phyloP scores from a whole-genome alignment of 2,888 invertebrate species.

The Alviniconcha strummeri region DNA sequence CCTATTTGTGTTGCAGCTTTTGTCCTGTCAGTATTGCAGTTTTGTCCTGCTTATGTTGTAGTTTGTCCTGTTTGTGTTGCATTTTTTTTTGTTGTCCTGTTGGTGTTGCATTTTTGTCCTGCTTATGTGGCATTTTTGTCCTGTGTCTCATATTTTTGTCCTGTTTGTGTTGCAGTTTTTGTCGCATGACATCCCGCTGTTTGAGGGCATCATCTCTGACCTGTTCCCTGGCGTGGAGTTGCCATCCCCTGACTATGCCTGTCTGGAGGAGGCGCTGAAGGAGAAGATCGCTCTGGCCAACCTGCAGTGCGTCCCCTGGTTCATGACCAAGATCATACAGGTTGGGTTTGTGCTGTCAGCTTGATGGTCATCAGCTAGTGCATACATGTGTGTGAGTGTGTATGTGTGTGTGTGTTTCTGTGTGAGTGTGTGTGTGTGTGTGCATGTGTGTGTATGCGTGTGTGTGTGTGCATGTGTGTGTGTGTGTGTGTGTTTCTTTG shows the following conservation, averaged over 20 bases:
- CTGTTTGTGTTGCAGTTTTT: constrained; percentile 61
- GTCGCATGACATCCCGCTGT: constrained; percentile 72
- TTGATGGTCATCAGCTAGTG: no score
- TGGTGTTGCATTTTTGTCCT: no score
- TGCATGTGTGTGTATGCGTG: not conserved
- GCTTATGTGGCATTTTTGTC: no score
- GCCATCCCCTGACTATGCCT: constrained; percentile 68
- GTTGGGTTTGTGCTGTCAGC: constrained; percentile 43
- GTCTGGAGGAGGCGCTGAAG: constrained; percentile 62
- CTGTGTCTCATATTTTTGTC: no score
- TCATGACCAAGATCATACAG: constrained; percentile 72
- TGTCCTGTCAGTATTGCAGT: no score
- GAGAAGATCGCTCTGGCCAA: constrained; percentile 57
- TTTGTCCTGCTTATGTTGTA: no score
- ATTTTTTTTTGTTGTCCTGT: no score
- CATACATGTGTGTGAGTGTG: no score
- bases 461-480: not conserved
- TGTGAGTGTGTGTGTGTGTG: not conserved
- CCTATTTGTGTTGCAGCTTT: no score
- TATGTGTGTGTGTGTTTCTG: not conserved
- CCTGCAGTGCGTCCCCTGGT: constrained; percentile 70
- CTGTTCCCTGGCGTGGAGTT: constrained; percentile 71
- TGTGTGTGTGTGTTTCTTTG: not conserved
- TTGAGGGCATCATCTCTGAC: constrained; percentile 73
- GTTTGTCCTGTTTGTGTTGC: no score